These are phyloP conservation scores for Plecturocebus donacophilus DNA, from an alignment of 2,113 vertebrate species.

Conservation along the genomic window DNA sequence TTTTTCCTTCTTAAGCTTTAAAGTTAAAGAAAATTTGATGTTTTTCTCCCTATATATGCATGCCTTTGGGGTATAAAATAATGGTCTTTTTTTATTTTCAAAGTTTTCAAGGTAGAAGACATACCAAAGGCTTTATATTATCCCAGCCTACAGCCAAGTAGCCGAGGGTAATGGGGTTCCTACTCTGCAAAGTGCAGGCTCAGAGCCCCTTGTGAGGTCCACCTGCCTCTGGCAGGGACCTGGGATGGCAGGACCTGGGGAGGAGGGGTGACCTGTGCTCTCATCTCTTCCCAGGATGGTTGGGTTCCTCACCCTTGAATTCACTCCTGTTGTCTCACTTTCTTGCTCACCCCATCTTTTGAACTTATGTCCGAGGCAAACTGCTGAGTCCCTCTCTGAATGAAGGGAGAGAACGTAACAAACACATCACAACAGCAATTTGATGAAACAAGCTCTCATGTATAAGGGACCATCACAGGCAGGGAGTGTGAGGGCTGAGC, in stretches of 20 bases:
- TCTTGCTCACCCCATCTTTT: neutral
- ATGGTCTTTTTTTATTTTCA: neutral
- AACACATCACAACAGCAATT: neutral
- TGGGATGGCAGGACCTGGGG: too few species aligned
- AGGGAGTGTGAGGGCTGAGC: neutral
- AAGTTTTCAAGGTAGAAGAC: neutral
- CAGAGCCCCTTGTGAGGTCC: neutral
- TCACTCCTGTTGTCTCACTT: neutral
- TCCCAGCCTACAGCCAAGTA: neutral
- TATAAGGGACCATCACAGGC: neutral
- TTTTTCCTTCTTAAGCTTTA: neutral
- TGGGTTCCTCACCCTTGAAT: neutral
- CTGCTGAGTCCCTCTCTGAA: neutral
- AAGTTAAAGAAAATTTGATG: constrained; percentile 2
- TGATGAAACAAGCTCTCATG: neutral
- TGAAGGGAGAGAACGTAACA: too few species aligned
- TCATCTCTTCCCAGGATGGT: neutral
- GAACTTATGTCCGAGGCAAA: neutral
- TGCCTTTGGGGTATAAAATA: neutral
- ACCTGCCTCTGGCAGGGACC: neutral
- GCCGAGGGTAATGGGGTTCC: neutral
- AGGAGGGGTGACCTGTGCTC: neutral
- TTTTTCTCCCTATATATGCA: neutral
- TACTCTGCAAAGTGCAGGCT: neutral
- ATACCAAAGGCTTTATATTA: neutral